A percentile compares a stretch with the other conserved stretches of the same genome.
phyloP scores from a whole-genome alignment of 2,797 vertebrate species.

The Podargus strigoides region DNA sequence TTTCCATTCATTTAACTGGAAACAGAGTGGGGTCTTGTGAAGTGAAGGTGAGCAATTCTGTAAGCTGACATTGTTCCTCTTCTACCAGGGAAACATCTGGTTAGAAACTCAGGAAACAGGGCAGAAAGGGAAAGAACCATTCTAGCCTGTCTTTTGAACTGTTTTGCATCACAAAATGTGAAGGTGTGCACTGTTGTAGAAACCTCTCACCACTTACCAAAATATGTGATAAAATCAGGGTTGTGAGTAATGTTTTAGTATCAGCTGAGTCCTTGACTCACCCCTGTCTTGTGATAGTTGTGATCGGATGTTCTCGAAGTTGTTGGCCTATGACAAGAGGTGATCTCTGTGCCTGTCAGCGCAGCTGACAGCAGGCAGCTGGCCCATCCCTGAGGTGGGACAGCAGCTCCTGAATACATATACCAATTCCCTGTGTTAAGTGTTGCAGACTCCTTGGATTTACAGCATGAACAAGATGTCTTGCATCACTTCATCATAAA shows the following conservation, averaged over 20 bases:
- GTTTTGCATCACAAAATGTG: not conserved
- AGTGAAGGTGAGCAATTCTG: not conserved
- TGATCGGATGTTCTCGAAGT: not conserved
- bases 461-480: not conserved
- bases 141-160: not conserved
- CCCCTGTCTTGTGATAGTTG: not conserved
- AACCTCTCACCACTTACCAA: not conserved
- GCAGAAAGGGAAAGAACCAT: not conserved
- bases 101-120: not conserved
- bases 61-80: not conserved
- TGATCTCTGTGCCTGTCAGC: not conserved
- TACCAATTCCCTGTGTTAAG: not conserved
- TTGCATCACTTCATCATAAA: not conserved
- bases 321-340: not conserved
- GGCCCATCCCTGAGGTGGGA: not conserved
- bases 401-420: not conserved
- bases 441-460: not conserved
- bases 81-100: not conserved
- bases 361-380: not conserved
- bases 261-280: not conserved
- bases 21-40: not conserved
- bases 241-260: not conserved
- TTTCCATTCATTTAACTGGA: not conserved
- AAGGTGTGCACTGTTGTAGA: rapidly evolving
- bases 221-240: not conserved